Evolutionary conservation across 2,113 vertebrate species (phyloP), one percentile per base, ranked within the genome.

Genomic region (Crotalus horridus): DNA sequence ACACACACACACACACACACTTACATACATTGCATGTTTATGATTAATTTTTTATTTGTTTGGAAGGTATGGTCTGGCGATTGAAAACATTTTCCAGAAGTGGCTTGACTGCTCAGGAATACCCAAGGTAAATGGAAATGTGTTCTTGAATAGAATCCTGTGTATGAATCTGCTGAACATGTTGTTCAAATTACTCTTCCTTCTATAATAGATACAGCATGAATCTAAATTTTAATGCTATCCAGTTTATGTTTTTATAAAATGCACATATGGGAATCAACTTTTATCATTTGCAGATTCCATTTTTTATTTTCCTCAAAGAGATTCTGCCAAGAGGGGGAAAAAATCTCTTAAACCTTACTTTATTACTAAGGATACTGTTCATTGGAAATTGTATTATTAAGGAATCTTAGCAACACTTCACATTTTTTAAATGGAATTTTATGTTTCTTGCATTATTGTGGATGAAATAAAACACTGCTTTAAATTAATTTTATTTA

Each of bases 91-190:
- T 97, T 98, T 98, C 95, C 96, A 97, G 94, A 97, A 98, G 90
- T 99, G 99, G 99, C 98, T 99, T 58, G 99, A 99, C 97, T 97
- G 96, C 97, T 98, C 99, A 0, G 98, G 98, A 96, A 98, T 99
- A 96, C 99, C 99, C 93, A 97, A 98, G 99, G 99, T 99, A 97
- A 98, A 90, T 93, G 86, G 8, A 89, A 89, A 91, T 88, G 81
- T 24, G 23, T 89, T 0, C 95, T 48, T 26, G 24, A 85, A 11
- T 93, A 95, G n/a, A 6, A 94, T 94, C 15, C 93, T 39, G 9
- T 90, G 21, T 74, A 51, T 93, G 94, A 89, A 21, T 91, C 92
- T 96, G 94, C 64, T 92, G 15, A 88, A 0, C 87, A 89, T 9
- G 2, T 61, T 94, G 93, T 93, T 94, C 86, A 91, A 95, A 89